Evolutionary conservation across 2,113 vertebrate genomes (phyloP).

Genomic region (Sinosuthora webbiana): DNA sequence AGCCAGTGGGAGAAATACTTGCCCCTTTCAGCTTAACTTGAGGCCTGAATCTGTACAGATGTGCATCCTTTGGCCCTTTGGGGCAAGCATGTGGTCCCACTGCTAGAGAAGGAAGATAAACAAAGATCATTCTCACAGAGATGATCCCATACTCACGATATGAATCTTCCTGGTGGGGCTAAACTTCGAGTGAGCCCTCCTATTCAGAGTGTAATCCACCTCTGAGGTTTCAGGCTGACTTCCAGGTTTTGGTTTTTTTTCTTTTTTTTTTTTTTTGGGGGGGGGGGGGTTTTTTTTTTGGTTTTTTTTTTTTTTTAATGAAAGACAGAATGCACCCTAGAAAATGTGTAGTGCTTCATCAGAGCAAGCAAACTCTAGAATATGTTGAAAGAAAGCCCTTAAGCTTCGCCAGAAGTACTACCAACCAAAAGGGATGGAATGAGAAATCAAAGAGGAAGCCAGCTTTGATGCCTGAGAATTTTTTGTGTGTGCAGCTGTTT

Average conservation of each 20-base stretch:
- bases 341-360: background rate
- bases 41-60: background rate
- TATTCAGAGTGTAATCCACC: background rate
- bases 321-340: background rate
- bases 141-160: rapidly evolving
- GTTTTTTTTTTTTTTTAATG: background rate
- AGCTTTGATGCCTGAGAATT: background rate
- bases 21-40: background rate
- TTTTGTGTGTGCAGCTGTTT: background rate
- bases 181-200: background rate
- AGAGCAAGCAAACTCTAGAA: background rate
- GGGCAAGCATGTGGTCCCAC: background rate
- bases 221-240: background rate
- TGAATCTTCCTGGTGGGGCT: background rate
- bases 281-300: no score
- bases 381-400: background rate
- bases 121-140: background rate
- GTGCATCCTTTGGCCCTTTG: background rate
- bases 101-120: background rate
- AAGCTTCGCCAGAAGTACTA: background rate
- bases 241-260: background rate
- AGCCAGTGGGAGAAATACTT: background rate
- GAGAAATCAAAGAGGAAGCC: background rate
- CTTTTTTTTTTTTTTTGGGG: background rate
- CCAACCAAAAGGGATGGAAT: background rate